phyloP scores from a whole-genome alignment of 1,140 invertebrate genomes.

The Linepithema humile region DNA sequence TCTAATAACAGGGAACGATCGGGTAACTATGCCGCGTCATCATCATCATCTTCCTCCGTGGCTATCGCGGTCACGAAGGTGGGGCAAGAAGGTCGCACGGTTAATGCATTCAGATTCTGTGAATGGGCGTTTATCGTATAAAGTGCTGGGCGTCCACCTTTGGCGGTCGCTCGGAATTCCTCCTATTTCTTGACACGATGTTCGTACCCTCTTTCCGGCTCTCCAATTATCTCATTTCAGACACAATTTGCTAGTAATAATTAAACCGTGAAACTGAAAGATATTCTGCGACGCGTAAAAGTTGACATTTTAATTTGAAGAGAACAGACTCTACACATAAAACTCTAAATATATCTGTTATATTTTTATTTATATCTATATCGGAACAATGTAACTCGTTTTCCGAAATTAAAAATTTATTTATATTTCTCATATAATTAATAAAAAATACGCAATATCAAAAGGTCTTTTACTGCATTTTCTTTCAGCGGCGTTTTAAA shows the following conservation, averaged over 20 bases:
- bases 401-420: neutral
- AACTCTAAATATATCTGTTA: neutral
- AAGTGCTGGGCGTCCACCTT: slow-evolving; percentile 73
- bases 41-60: slow-evolving; percentile 51
- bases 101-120: slow-evolving; percentile 72
- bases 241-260: neutral
- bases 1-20: slow-evolving; percentile 70
- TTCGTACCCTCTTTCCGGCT: slow-evolving; percentile 1
- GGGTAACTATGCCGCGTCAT: slow-evolving; percentile 65
- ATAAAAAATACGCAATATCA: neutral
- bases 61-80: slow-evolving; percentile 40
- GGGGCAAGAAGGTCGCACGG: slow-evolving; percentile 59
- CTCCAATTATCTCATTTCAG: slow-evolving; percentile 11
- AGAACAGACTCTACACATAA: neutral
- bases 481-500: neutral
- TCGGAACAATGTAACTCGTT: neutral
- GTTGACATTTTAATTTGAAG: neutral
- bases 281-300: neutral
- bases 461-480: no score
- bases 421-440: neutral
- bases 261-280: neutral
- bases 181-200: neutral
- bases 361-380: neutral
- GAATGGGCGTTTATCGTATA: slow-evolving; percentile 72
- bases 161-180: slow-evolving; percentile 57